These are phyloP conservation scores for Colletes collaris DNA, from an alignment of 2,888 invertebrate genomes.

Conservation along the genomic window DNA sequence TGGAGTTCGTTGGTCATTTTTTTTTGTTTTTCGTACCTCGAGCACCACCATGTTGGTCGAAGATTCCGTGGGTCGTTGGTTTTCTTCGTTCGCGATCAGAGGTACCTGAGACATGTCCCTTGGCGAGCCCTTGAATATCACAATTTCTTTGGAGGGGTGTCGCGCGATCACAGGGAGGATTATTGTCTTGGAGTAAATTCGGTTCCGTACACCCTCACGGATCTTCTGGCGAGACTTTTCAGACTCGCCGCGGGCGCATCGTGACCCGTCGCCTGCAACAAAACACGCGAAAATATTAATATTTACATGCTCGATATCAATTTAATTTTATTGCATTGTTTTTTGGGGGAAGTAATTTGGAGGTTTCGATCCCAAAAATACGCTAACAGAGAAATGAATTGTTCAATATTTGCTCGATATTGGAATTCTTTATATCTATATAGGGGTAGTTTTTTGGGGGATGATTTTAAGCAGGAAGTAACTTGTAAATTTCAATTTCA, in stretches of 20 bases:
- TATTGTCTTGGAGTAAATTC: conserved; percentile 57
- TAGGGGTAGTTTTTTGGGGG: too few relatives aligned
- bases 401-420: too few relatives aligned
- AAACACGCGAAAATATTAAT: conserved; percentile 17
- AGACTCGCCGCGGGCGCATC: conserved; percentile 57
- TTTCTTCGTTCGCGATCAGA: conserved; percentile 60
- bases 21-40: conserved; percentile 68
- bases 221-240: conserved; percentile 61
- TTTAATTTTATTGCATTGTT: too few relatives aligned
- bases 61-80: conserved; percentile 19
- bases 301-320: neutral
- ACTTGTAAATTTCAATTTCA: too few relatives aligned
- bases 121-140: conserved; percentile 10
- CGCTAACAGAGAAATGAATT: neutral
- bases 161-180: conserved; percentile 44
- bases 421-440: too few relatives aligned
- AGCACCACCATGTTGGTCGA: conserved; percentile 72
- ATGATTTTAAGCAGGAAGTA: too few relatives aligned
- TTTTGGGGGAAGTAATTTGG: too few relatives aligned
- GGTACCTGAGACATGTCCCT: conserved; percentile 72
- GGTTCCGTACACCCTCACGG: conserved; percentile 58
- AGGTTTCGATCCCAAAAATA: neutral
- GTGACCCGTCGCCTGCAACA: conserved; percentile 64
- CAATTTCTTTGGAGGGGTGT: conserved; percentile 35
- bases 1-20: neutral